Percentiles rank a stretch among this genome's conserved stretches.
These are phyloP conservation scores for Nothobranchius furzeri DNA, from an alignment of 2,113 vertebrate species.

Conservation along the genomic window DNA sequence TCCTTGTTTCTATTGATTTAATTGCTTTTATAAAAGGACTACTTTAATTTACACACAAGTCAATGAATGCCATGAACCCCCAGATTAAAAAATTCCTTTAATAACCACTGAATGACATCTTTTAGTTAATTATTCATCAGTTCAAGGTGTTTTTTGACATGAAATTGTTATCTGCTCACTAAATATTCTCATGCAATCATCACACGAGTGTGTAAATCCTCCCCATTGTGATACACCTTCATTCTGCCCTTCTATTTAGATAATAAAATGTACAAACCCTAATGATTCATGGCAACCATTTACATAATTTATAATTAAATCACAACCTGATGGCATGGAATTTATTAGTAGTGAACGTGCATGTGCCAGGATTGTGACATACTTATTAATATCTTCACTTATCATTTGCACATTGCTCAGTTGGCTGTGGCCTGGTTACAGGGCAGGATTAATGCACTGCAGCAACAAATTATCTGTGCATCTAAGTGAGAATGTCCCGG, in stretches of 20 bases:
- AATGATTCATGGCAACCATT: slow-evolving; percentile 87
- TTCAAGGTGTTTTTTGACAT: slow-evolving; percentile 59
- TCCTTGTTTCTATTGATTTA: too few species aligned
- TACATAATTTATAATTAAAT: slow-evolving; percentile 94
- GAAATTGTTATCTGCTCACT: slow-evolving; percentile 54
- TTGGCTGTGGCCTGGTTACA: slow-evolving; percentile 81
- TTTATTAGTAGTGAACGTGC: slow-evolving; percentile 90
- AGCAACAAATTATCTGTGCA: slow-evolving; percentile 84
- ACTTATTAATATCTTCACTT: slow-evolving; percentile 87
- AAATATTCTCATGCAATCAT: slow-evolving; percentile 60
- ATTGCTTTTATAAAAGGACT: too few species aligned
- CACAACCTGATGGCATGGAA: slow-evolving; percentile 85
- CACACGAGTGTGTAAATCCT: slow-evolving; percentile 62
- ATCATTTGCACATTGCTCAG: slow-evolving; percentile 84
- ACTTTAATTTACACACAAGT: too few species aligned
- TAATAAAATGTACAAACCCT: slow-evolving; percentile 76
- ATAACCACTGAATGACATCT: neutral
- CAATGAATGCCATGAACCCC: too few species aligned
- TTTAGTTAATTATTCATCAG: slow-evolving; percentile 55
- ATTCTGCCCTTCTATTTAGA: slow-evolving; percentile 77
- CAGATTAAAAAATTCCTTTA: too few species aligned
- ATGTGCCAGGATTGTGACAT: slow-evolving; percentile 80
- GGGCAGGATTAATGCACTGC: slow-evolving; percentile 78
- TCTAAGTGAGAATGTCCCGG: slow-evolving; percentile 78
- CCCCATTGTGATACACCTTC: slow-evolving; percentile 62